These are phyloP conservation scores for Psittacula echo DNA, from an alignment of 2,797 vertebrate genomes.

Conservation along the genomic window DNA sequence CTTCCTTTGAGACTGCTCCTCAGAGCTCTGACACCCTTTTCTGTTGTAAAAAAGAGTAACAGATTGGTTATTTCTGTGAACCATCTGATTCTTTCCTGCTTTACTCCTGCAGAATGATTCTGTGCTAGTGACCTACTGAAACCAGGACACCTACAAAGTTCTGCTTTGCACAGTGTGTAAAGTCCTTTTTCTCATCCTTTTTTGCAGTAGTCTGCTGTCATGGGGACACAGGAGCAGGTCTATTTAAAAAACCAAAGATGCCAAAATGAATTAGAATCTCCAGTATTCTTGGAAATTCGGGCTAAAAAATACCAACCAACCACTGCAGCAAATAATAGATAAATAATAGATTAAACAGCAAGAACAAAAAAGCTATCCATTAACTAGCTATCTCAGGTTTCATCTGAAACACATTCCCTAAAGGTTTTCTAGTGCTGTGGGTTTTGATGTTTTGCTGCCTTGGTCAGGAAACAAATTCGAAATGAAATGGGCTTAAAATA, in stretches of 20 bases:
- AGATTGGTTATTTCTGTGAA: neutral
- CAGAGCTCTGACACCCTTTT: neutral
- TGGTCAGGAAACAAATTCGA: constrained; percentile 7
- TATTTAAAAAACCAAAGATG: neutral
- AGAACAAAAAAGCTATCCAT: neutral
- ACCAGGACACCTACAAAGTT: neutral
- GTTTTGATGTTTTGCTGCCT: constrained; percentile 19
- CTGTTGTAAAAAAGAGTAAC: neutral
- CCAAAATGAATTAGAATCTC: neutral
- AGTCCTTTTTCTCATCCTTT: neutral
- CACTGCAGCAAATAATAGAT: neutral
- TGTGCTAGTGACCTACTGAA: neutral
- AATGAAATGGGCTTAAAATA: constrained; percentile 36
- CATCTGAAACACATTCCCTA: neutral
- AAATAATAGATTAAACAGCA: constrained; percentile 26
- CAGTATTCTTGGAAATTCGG: neutral
- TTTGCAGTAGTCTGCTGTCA: neutral
- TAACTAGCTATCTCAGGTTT: neutral
- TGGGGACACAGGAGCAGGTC: neutral
- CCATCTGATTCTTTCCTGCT: neutral
- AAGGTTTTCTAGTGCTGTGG: neutral
- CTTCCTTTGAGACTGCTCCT: neutral
- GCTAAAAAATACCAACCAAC: neutral
- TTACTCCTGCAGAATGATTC: neutral
- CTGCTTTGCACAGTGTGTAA: neutral